A percentile compares a stretch with the other conserved stretches of the same genome.
phyloP scores from a whole-genome alignment of 2,888 invertebrate species.

The Lepidonotus clava region DNA sequence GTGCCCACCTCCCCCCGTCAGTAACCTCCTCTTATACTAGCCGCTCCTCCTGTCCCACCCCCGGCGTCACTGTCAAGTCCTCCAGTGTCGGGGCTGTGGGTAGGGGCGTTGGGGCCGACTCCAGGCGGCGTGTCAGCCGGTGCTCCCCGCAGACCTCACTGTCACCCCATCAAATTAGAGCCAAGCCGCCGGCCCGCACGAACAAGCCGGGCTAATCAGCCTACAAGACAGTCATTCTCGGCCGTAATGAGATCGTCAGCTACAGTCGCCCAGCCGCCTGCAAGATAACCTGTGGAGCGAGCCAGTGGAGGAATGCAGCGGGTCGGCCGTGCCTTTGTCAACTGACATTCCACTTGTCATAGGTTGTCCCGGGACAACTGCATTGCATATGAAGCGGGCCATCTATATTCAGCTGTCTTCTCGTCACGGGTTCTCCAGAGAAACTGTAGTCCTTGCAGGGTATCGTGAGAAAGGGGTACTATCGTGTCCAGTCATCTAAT shows the following conservation, averaged over 20 bases:
- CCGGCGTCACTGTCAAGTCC: not conserved
- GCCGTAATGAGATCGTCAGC: constrained; percentile 2
- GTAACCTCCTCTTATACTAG: no score
- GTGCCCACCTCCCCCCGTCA: not conserved
- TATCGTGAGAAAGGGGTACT: no score
- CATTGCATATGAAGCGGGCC: no score
- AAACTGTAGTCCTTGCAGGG: no score
- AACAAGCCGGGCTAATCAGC: constrained; percentile 47
- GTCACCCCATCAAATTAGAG: constrained; percentile 46
- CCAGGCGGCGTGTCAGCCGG: not conserved
- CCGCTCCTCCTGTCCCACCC: no score
- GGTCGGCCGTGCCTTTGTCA: not conserved
- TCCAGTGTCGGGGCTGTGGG: not conserved
- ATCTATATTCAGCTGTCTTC: no score
- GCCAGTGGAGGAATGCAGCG: not conserved
- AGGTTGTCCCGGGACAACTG: no score
- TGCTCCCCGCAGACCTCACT: not conserved
- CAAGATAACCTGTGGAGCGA: not conserved
- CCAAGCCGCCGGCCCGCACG: not conserved
- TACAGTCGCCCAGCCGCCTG: not conserved
- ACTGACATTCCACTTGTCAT: not conserved
- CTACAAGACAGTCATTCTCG: constrained; percentile 16
- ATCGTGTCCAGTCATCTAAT: no score
- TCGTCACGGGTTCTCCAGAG: no score
- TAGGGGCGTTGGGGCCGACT: not conserved